Evolutionary conservation across 2,797 vertebrate genomes (phyloP).

Genomic region (Rhinoraja longicauda): DNA sequence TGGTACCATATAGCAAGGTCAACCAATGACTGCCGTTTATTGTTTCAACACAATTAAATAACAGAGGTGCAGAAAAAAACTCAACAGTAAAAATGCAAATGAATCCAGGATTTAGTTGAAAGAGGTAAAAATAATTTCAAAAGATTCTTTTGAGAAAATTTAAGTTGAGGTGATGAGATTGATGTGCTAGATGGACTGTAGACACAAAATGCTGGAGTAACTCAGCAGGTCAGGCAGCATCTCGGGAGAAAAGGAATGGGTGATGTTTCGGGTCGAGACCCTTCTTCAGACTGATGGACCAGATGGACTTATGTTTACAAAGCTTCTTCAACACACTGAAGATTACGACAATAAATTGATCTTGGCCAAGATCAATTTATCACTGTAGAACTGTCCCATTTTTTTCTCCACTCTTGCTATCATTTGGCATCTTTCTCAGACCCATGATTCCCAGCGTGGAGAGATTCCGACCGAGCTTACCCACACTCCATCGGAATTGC

Average conservation of each 20-base stretch:
- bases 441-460: background rate
- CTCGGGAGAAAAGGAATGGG: too few relatives aligned
- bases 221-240: too few relatives aligned
- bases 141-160: background rate
- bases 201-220: too few relatives aligned
- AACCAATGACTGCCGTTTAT: background rate
- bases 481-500: too few relatives aligned
- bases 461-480: too few relatives aligned
- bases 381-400: background rate
- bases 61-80: background rate
- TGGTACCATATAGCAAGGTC: background rate
- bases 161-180: background rate
- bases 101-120: background rate
- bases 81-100: background rate
- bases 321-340: background rate
- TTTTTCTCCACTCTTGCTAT: background rate
- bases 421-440: background rate
- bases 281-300: too few relatives aligned
- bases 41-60: background rate
- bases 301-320: background rate
- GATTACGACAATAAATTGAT: background rate
- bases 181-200: background rate
- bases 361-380: too few relatives aligned
- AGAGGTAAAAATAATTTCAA: background rate
- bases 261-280: too few relatives aligned